Evolutionary conservation across 1,140 invertebrate species (phyloP).

Genomic region (Lepidostoma basale): DNA sequence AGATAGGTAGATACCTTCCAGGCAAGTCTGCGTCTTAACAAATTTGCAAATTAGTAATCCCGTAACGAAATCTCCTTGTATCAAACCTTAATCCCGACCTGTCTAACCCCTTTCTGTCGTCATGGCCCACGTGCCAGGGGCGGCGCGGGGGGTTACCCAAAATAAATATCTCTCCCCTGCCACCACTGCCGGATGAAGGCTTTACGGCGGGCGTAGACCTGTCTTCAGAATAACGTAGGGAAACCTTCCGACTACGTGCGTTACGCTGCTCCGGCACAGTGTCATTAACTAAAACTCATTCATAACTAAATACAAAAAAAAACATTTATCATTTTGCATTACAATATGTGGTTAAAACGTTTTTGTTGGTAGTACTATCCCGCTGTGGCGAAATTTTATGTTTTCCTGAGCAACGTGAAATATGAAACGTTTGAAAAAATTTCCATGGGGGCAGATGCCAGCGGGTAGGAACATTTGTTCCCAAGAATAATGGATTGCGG

Average conservation of each 20-base stretch:
- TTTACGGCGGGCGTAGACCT: conserved; percentile 34
- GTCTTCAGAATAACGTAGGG: conserved; percentile 40
- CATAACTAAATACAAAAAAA: no score
- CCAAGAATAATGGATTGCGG: not conserved
- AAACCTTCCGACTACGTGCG: no score
- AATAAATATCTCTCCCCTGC: not conserved
- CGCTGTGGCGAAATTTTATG: no score
- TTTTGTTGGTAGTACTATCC: no score
- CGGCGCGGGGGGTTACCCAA: conserved; percentile 1
- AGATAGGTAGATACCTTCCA: no score
- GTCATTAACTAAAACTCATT: no score
- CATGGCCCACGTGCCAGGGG: conserved; percentile 16
- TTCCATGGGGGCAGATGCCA: conserved; percentile 10
- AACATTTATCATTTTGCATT: no score
- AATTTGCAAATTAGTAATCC: conserved; percentile 46
- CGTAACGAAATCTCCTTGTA: conserved; percentile 45
- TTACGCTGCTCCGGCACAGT: no score
- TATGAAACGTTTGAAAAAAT: conserved; percentile 38
- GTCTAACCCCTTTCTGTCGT: conserved; percentile 46
- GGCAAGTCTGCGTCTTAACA: conserved; percentile 30
- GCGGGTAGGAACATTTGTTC: not conserved
- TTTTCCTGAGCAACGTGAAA: no score
- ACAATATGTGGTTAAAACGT: no score
- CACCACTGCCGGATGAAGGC: conserved; percentile 10
- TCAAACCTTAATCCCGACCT: conserved; percentile 41